These are phyloP conservation scores for Chaetophractus vellerosus DNA, from an alignment of 2,797 vertebrate species.

Conservation along the genomic window DNA sequence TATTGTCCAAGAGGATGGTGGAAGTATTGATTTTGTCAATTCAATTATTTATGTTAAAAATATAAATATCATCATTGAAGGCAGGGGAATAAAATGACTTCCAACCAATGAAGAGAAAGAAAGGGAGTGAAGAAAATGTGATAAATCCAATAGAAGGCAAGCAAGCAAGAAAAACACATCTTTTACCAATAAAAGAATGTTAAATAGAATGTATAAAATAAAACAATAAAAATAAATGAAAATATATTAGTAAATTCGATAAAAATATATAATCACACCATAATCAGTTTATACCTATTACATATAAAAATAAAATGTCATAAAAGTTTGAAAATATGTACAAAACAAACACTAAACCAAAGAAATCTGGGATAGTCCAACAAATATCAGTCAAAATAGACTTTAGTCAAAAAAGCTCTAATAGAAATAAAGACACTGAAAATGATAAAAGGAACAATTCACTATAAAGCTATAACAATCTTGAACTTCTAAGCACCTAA, in stretches of 20 bases:
- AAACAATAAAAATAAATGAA: constrained; percentile 17
- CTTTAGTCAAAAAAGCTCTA: neutral
- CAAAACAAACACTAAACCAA: neutral
- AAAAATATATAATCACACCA: neutral
- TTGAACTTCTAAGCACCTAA: constrained; percentile 13
- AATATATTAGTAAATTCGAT: neutral
- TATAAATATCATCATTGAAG: no score
- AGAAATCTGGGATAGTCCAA: neutral
- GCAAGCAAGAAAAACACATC: neutral
- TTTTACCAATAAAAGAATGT: neutral
- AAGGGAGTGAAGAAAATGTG: no score
- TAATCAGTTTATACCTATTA: neutral
- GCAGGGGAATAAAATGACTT: no score
- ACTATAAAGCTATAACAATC: neutral
- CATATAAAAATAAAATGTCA: neutral
- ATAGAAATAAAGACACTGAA: neutral
- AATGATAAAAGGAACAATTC: neutral
- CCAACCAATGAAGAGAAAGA: no score
- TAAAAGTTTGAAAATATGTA: neutral
- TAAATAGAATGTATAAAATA: neutral
- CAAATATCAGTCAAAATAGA: neutral
- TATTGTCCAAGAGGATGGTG: no score
- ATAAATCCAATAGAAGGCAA: neutral
- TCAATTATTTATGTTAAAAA: no score
- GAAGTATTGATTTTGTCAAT: no score